phyloP scores from a whole-genome alignment of 53 echinoderm and acorn worm genomes.

The Luidia sarsii region DNA sequence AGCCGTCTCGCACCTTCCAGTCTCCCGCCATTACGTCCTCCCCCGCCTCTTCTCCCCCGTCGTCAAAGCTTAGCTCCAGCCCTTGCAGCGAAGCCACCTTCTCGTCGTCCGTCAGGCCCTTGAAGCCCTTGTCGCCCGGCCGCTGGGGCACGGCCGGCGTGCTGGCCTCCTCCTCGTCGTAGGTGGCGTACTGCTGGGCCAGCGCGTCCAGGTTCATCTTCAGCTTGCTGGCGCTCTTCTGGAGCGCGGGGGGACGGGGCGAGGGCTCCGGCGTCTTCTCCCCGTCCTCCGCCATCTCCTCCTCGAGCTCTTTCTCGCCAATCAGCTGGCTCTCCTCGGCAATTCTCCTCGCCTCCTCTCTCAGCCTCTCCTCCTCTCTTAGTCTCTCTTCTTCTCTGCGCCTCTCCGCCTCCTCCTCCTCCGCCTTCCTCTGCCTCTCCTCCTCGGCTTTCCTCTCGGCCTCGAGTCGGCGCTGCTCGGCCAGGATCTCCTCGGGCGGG shows the following conservation, averaged over 20 bases:
- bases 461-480: constrained; percentile 62
- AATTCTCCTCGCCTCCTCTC: constrained; percentile 9
- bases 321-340: constrained; percentile 2
- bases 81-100: constrained; percentile 23
- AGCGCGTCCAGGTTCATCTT: constrained; percentile 52
- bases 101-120: constrained; percentile 10
- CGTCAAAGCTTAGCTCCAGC: constrained; percentile 6
- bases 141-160: constrained; percentile 29
- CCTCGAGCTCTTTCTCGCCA: constrained; percentile 30
- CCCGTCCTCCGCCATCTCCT: constrained; percentile 25
- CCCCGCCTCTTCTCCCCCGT: constrained; percentile 15
- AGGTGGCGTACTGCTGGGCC: constrained; percentile 67
- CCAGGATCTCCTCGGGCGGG: constrained; percentile 57
- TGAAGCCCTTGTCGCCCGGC: background rate
- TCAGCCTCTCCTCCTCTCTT: constrained; percentile 25
- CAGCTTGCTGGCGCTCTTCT: constrained; percentile 38
- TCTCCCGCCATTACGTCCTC: background rate
- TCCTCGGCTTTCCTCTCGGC: constrained; percentile 46
- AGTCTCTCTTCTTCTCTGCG: constrained; percentile 41
- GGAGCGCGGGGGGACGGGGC: constrained; percentile 19
- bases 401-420: constrained; percentile 22
- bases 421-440: constrained; percentile 20
- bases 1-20: constrained; percentile 32
- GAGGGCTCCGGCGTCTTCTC: constrained; percentile 11
- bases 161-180: constrained; percentile 62